Base-by-base conservation (phyloP, 2,888 invertebrate genomes). In the Belgica antarctica region DNA sequence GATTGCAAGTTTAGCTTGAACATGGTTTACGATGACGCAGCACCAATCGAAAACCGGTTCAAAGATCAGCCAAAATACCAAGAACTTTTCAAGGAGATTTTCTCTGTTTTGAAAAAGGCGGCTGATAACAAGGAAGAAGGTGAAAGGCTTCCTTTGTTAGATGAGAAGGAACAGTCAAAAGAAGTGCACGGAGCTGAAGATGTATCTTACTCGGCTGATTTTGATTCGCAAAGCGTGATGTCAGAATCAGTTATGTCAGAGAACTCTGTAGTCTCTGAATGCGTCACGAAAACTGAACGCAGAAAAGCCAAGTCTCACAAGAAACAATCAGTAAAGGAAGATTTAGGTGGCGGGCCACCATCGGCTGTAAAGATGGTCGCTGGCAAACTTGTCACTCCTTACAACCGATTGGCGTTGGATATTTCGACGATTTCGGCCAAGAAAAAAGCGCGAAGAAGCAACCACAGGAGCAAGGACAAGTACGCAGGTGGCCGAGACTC, bases 91-190 rank as follows among this genome's bases (percentile, higher is more conserved):
- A 88, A 89, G 74, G 92, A 93, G 78, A 92, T 93, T 72, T 92
- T 92, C 77, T 87, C 87, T 22, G 89, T 91, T 7, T 80, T 93
- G 15, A 92, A 92, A 77, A 88, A 91, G 74, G 91, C 92, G 0
- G 91, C 91, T 1, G 90, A 89, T 74, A 90, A 89, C 72, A 91
- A 90, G 77, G 89, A 90, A 72, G 89, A 90, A 72, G 89, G 89
- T 24, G 90, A 90, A 74, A 87, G 87, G 74, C 80, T 89, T 31
- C 90, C 90, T 0, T 78, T 89, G 1, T 78, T 89, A 61, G 89
- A 90, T 75, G 81, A 83, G 70, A 72, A 15, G 79, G 34, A 15
- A 70, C 28, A 73, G 63, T 74, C 75, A 62, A 57, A 24, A 12
- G 71, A 73, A 19, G 79, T 5, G 2, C 61, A 84, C 19, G 85